phyloP scores from a whole-genome alignment of 2,113 vertebrate genomes.

The Fregata magnificens region DNA sequence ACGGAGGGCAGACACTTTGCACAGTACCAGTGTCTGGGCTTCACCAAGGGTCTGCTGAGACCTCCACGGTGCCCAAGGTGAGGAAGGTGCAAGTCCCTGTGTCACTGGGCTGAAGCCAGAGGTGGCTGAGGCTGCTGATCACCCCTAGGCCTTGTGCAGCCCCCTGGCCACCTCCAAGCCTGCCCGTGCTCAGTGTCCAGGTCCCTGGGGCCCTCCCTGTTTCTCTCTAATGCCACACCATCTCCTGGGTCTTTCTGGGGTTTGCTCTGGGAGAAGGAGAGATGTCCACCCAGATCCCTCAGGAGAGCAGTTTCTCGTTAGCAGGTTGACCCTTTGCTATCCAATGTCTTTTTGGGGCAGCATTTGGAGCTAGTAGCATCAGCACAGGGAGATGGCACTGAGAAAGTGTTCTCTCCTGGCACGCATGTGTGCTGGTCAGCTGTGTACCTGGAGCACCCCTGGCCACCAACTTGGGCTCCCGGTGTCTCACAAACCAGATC shows the following conservation, averaged over 20 bases:
- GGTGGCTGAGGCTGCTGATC: not conserved
- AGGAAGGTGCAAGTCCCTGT: not conserved
- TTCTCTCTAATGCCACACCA: not conserved
- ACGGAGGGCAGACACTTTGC: not conserved
- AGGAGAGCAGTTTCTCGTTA: not conserved
- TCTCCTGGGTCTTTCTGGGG: not conserved
- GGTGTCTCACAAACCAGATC: not conserved
- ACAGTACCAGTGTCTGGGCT: not conserved
- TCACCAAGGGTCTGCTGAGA: not conserved
- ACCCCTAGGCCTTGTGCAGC: not conserved
- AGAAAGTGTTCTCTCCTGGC: not conserved
- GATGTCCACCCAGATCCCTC: not conserved
- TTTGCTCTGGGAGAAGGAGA: not conserved
- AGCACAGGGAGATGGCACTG: not conserved
- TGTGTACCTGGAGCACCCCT: not conserved
- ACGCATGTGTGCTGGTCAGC: fast-evolving
- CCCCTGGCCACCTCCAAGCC: not conserved
- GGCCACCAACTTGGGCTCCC: not conserved
- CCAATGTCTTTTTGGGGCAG: not conserved
- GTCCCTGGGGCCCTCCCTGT: no score
- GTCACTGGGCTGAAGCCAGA: not conserved
- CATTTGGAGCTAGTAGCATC: not conserved
- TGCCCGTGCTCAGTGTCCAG: not conserved
- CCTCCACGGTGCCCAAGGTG: fast-evolving
- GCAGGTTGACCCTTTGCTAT: not conserved